phyloP scores from a whole-genome alignment of 2,113 vertebrate species.

The cat (Felis catus) region DNA sequence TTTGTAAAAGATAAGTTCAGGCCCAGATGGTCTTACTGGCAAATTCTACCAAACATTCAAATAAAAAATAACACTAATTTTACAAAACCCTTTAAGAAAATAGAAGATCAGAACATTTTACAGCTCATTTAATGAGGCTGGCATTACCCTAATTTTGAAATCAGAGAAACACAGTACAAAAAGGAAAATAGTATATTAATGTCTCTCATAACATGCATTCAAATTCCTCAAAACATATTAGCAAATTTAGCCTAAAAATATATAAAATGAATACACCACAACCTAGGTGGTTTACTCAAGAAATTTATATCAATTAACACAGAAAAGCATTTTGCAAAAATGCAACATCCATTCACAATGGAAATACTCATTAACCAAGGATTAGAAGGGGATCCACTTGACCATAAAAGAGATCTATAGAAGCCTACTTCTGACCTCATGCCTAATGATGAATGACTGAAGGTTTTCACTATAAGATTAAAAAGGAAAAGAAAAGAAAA shows the following conservation, averaged over 20 bases:
- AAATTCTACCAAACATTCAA: neutral
- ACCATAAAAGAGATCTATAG: neutral
- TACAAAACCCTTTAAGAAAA: neutral
- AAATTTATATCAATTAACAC: neutral
- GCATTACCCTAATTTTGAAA: neutral
- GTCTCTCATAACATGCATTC: neutral
- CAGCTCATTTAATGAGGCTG: neutral
- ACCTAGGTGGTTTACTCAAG: neutral
- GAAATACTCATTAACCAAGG: neutral
- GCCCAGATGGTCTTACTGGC: neutral
- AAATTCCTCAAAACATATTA: neutral
- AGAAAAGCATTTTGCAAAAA: neutral
- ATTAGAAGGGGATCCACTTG: neutral
- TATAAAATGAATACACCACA: neutral
- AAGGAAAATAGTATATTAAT: neutral
- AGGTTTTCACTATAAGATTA: neutral
- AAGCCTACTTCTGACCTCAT: neutral
- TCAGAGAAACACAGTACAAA: neutral
- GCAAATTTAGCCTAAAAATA: neutral
- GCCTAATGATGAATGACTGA: neutral
- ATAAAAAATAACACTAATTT: neutral
- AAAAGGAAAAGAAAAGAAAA: neutral
- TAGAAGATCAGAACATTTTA: neutral
- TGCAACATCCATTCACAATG: neutral
- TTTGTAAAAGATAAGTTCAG: neutral